Conservation (phyloP, 2,797 vertebrate species). For the Pangasius djambal region DNA sequence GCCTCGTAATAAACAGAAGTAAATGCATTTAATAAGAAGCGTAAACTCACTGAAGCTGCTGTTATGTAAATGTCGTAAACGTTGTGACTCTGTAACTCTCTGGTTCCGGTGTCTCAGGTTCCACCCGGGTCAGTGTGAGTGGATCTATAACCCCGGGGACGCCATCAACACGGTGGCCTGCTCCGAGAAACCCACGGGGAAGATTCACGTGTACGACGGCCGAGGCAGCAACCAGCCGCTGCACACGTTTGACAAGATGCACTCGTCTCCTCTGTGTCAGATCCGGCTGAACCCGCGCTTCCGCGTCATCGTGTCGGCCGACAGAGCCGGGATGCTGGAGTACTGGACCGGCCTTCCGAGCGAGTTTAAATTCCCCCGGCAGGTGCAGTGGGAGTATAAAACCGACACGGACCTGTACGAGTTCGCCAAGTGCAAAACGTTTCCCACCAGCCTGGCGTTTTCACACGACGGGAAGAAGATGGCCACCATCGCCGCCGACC, state of each 20-base stretch:
- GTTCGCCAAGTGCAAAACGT: slow-evolving; percentile 95
- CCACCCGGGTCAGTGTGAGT: slow-evolving; percentile 92
- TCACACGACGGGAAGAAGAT: slow-evolving; percentile 94
- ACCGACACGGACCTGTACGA: slow-evolving; percentile 98
- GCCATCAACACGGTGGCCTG: slow-evolving; percentile 95
- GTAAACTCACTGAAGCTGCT: not conserved
- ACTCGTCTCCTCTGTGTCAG: slow-evolving; percentile 86
- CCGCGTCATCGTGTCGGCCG: slow-evolving; percentile 90
- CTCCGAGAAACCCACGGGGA: slow-evolving; percentile 95
- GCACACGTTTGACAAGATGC: slow-evolving; percentile 91
- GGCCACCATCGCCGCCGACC: slow-evolving; percentile 93
- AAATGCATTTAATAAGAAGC: not conserved
- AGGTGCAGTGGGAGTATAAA: slow-evolving; percentile 94
- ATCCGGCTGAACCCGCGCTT: slow-evolving; percentile 89
- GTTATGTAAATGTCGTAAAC: not conserved
- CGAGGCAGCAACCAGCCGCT: slow-evolving; percentile 87
- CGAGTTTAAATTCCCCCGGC: slow-evolving; percentile 91
- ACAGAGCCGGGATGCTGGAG: slow-evolving; percentile 96
- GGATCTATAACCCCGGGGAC: slow-evolving; percentile 97
- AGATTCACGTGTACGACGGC: slow-evolving; percentile 95
- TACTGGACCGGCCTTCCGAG: slow-evolving; percentile 95
- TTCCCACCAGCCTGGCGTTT: slow-evolving; percentile 90
- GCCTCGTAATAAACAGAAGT: not conserved
- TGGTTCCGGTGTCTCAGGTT: slow-evolving; percentile 74
- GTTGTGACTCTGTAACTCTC: not conserved